Conservation (phyloP, 2,797 vertebrate genomes). For the Emydoidea blandingii region DNA sequence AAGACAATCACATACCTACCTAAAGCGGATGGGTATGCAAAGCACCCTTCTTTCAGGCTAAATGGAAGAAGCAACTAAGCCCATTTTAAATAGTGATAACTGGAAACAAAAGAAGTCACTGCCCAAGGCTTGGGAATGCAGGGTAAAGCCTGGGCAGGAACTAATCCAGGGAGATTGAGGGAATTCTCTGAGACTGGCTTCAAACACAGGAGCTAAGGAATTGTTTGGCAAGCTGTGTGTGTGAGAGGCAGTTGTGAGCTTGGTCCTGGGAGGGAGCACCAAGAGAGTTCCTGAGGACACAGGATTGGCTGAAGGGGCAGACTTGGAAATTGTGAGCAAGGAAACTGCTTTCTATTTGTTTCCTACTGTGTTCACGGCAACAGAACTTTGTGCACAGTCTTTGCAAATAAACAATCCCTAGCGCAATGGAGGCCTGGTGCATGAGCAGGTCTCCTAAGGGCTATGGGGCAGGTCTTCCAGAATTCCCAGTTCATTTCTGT, state of each 20-base stretch:
- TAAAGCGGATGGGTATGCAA: neutral
- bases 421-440: neutral
- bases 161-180: neutral
- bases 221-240: too few relatives aligned
- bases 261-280: too few relatives aligned
- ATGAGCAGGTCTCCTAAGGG: neutral
- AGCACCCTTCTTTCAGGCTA: neutral
- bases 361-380: neutral
- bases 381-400: neutral
- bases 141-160: neutral
- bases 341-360: neutral
- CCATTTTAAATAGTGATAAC: neutral
- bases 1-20: neutral
- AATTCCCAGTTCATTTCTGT: neutral
- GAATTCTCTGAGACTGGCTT: neutral
- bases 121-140: neutral
- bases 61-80: neutral
- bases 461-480: neutral
- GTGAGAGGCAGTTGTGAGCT: too few relatives aligned
- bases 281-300: too few relatives aligned
- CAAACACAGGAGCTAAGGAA: neutral
- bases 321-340: neutral
- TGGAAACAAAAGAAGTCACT: neutral
- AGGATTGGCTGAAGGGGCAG: too few relatives aligned
- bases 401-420: neutral